Evolutionary conservation across 2,888 invertebrate species (phyloP).

Genomic region (Antheraea assamensis): DNA sequence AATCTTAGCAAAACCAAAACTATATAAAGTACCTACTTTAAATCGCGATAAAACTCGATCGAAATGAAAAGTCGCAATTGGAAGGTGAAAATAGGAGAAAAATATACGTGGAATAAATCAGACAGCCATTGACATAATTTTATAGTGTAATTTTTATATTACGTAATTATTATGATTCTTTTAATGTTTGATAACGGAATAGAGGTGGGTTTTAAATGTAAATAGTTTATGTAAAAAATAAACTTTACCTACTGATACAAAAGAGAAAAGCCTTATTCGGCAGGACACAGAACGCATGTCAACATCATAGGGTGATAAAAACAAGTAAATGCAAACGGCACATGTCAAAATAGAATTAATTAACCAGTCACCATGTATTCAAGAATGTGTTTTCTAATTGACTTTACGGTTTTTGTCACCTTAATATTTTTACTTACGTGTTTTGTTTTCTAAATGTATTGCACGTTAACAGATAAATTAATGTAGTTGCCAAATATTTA

Average conservation of each 20-base stretch:
- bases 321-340: constrained; percentile 13
- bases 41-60: not conserved
- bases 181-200: too few species aligned
- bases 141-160: too few species aligned
- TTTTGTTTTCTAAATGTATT: not conserved
- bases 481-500: not conserved
- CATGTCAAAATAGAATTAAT: constrained; percentile 10
- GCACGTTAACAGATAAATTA: not conserved
- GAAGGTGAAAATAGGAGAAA: not conserved
- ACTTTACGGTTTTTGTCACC: constrained; percentile 13
- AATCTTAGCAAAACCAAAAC: not conserved
- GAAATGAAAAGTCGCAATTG: not conserved
- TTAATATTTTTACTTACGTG: not conserved
- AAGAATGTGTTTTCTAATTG: constrained; percentile 13
- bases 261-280: constrained; percentile 7
- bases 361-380: constrained; percentile 1
- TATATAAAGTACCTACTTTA: not conserved
- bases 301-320: constrained; percentile 9
- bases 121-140: too few species aligned
- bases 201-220: too few species aligned
- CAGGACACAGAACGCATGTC: constrained; percentile 8
- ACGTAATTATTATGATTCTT: too few species aligned
- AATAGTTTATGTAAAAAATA: not conserved
- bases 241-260: not conserved
- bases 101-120: not conserved